Percentiles rank a stretch among this genome's conserved stretches.
phyloP scores from a whole-genome alignment of 2,888 invertebrate genomes.

The Rhagium mordax region DNA sequence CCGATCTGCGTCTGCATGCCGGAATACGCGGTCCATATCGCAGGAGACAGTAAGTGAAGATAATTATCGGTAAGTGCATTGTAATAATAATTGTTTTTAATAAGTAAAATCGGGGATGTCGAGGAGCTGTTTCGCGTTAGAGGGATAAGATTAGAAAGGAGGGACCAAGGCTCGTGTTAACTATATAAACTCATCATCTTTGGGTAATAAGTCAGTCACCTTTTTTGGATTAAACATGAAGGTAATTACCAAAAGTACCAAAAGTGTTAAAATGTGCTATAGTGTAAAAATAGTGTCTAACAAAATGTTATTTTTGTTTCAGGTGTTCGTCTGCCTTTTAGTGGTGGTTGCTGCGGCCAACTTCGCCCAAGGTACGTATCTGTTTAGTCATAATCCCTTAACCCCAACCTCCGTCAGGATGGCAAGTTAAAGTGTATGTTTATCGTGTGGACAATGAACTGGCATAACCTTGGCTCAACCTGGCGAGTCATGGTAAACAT shows the following conservation, averaged over 20 bases:
- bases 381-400: background rate
- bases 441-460: background rate
- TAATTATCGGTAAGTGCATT: constrained; percentile 19
- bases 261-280: background rate
- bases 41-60: constrained; percentile 22
- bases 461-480: background rate
- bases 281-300: background rate
- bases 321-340: constrained; percentile 59
- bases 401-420: background rate
- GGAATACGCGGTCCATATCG: constrained; percentile 2
- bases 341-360: constrained; percentile 53
- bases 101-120: constrained; percentile 21
- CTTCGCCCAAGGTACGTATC: constrained; percentile 41
- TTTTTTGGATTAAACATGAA: constrained; percentile 30
- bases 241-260: constrained; percentile 4
- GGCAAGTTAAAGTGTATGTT: background rate
- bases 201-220: constrained; percentile 9
- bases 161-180: constrained; percentile 6
- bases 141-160: constrained; percentile 20
- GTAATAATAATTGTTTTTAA: constrained; percentile 19
- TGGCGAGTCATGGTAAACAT: background rate
- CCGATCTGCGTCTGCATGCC: background rate
- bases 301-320: constrained; percentile 37
- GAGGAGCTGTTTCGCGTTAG: background rate
- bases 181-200: constrained; percentile 22